Evolutionary conservation across 2,113 vertebrate species (phyloP).

Genomic region (Scomber japonicus): DNA sequence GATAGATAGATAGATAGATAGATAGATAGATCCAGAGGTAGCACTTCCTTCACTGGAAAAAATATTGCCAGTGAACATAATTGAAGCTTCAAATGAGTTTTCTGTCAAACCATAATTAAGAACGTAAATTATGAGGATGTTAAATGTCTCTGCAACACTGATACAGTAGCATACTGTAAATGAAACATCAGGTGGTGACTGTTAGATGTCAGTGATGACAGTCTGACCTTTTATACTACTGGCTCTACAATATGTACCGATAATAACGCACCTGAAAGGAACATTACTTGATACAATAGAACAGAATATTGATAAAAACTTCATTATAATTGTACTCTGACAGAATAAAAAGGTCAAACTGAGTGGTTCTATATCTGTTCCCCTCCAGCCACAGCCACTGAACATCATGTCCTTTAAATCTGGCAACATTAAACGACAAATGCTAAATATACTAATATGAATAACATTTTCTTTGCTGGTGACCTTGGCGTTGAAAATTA

Average conservation of each 20-base stretch:
- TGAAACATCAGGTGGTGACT: too few relatives aligned
- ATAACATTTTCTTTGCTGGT: constrained; percentile 36
- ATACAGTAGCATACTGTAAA: too few relatives aligned
- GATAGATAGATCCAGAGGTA: too few relatives aligned
- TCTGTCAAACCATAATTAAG: too few relatives aligned
- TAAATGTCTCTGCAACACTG: too few relatives aligned
- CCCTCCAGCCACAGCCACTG: not conserved
- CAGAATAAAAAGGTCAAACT: constrained; percentile 23
- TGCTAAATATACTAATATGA: constrained; percentile 29
- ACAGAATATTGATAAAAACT: not conserved
- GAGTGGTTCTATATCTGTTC: not conserved
- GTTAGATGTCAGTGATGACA: too few relatives aligned
- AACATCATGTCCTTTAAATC: constrained; percentile 17
- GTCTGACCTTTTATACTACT: not conserved
- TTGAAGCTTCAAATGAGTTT: too few relatives aligned
- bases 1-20: too few relatives aligned
- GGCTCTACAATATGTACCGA: not conserved
- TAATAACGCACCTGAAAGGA: not conserved
- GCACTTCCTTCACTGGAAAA: too few relatives aligned
- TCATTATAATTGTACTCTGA: not conserved
- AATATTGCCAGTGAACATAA: too few relatives aligned
- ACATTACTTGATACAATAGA: not conserved
- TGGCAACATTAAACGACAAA: constrained; percentile 40
- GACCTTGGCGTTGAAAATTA: constrained; percentile 65
- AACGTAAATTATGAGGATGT: too few relatives aligned